Evolutionary conservation across 2,888 invertebrate species (phyloP), one percentile per base, ranked within the genome.

Genomic region (Diplazon laetatorius): DNA sequence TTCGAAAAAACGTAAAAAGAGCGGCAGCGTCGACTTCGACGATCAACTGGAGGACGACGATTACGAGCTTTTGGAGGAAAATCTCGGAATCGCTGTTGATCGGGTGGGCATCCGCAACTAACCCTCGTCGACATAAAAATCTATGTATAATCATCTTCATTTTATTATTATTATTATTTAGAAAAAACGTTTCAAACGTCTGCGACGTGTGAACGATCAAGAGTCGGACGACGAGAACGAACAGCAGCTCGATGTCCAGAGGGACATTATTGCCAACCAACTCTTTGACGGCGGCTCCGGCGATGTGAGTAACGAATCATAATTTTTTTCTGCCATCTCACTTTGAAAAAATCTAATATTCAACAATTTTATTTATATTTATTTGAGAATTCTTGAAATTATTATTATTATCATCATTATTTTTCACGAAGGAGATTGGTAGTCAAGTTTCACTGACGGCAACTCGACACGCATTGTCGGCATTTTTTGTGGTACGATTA

Each of bases 1-100:
- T 9, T 84, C 86, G 69, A 94, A 93, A 85, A 94, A 95, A 84
- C 95, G 95, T 85, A 96, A 95, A 83, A 96, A 95, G 91, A 94
- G 94, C 90, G 96, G 97, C 87, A 95, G 95, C 85, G 95, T 95
- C 88, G 96, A 97, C 87, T 91, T 95, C 65, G 97, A 97, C 91
- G 98, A 98, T 88, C 93, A 97, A 73, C 92, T 99, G 16, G 98
- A 98, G 90, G 99, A 99, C 89, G 99, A 99, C 87, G 99, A 99
- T 93, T 97, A 97, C 91, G 98, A 98, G 90, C 93, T 99, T 52
- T 95, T 99, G 87, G 98, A 98, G 89, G 99, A 98, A 91, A 99
- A 99, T 93, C 94, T 98, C 88, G 98, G 98, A 80, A 96, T 97
- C 1, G 97, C 97, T 94, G 96, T 98, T 80, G 95, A 96, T 88